Percentiles rank a stretch among this genome's conserved stretches.
Evolutionary conservation across 2,113 vertebrate genomes (phyloP).

Genomic region (Stomatorhinus ivindoensis): DNA sequence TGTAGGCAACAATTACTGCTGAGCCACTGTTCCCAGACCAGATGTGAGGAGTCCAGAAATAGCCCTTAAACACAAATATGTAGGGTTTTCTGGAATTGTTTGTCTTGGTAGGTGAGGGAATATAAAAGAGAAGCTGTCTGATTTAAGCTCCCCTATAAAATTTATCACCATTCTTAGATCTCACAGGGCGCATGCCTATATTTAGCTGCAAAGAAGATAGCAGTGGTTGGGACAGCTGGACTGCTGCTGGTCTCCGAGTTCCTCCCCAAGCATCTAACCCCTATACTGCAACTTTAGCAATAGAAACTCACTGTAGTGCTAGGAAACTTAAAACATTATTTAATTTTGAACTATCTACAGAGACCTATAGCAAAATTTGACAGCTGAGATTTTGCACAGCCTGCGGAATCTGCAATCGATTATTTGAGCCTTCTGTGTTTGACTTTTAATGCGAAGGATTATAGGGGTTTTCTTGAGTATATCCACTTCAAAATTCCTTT

Average conservation of each 20-base stretch:
- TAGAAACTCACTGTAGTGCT: background rate
- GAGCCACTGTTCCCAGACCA: conserved; percentile 57
- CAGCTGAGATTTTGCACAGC: background rate
- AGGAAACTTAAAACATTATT: background rate
- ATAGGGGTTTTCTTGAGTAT: background rate
- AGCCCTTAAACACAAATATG: conserved; percentile 57
- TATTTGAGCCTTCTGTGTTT: background rate
- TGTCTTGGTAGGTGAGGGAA: background rate
- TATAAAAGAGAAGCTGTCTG: background rate
- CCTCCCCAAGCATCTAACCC: background rate
- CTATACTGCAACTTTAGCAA: background rate
- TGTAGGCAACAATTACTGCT: conserved; percentile 77
- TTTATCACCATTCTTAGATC: background rate
- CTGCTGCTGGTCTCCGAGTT: background rate
- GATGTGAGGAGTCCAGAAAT: conserved; percentile 55
- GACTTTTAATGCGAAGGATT: background rate
- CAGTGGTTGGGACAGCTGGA: background rate
- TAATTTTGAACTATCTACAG: background rate
- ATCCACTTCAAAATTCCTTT: background rate
- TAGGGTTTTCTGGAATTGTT: conserved; percentile 24
- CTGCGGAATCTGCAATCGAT: background rate
- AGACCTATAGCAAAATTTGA: background rate
- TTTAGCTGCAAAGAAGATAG: background rate
- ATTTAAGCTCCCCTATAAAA: background rate
- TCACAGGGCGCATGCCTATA: background rate